phyloP scores from a whole-genome alignment of 2,113 vertebrate species.

The Willisornis vidua region DNA sequence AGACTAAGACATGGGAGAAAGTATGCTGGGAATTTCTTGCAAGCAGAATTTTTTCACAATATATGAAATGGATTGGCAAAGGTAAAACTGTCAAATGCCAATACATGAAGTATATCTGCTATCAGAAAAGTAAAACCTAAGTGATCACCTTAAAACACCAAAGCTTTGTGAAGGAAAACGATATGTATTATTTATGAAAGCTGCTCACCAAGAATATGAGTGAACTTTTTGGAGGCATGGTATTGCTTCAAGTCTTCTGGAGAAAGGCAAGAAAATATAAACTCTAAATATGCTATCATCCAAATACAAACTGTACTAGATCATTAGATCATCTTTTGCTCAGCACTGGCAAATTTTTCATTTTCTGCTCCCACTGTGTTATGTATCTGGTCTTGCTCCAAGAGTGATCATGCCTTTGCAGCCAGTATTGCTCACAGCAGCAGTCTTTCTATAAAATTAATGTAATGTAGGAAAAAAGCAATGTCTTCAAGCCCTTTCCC shows the following conservation, averaged over 20 bases:
- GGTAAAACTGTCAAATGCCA: not conserved
- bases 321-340: not conserved
- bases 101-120: not conserved
- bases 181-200: not conserved
- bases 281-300: not conserved
- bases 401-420: not conserved
- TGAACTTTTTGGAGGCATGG: not conserved
- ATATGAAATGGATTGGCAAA: accelerated
- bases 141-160: not conserved
- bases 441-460: not conserved
- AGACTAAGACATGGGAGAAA: not conserved
- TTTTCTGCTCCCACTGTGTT: not conserved
- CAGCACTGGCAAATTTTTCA: not conserved
- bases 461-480: not conserved
- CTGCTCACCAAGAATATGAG: not conserved
- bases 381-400: not conserved
- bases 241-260: not conserved
- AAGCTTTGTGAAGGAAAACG: not conserved
- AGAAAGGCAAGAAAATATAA: not conserved
- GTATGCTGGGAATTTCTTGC: not conserved
- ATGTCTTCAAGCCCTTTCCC: not conserved
- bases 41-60: not conserved
- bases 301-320: not conserved
- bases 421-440: not conserved
- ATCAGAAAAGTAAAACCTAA: not conserved